Evolutionary conservation across 2,113 vertebrate species (phyloP), one percentile per base, ranked within the genome.

Genomic region (Pogona vitticeps): DNA sequence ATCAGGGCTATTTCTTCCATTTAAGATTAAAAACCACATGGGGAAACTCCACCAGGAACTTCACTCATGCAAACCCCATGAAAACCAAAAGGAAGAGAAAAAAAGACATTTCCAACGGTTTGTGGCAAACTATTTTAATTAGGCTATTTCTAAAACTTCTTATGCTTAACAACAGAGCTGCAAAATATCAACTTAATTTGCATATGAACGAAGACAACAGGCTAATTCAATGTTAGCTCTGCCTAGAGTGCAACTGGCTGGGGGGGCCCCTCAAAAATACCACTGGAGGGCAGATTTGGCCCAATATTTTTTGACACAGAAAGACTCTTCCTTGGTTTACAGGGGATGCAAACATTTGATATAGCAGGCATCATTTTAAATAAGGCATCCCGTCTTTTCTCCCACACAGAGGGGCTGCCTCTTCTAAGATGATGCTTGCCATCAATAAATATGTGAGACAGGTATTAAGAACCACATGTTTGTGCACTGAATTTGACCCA

Each of bases 1-100:
- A 83, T 93, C 89, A 96, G 87, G 31, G 87, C 70, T 1, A 20
- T 26, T 20, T 82, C 31, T 20, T 89, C 77, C 71, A 89, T 46
- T 0, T 56, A 23, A 75, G 52, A 0, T 82, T 56, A 78, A 81
- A 76, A 36, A 58, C 33, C 28, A 76, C 61, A 76, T 3, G 28
- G 18, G n/a, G 61, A 86, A 65, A 71, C 17, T 65, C 20, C 42
- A n/a, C n/a, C 6, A 79, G 9, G 17, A 71, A 58, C 33, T 42
- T 79, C 31, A 56, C 9, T 18, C 10, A 14, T 36, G 17, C 52
- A 36, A 36, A 46, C n/a, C 26, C 40, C 63, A 2, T 1, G 33
- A 21, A 79, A 79, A 40, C 71, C 17, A 56, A 79, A n/a, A 28
- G 17, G 56, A 65, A 86, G 7, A 23, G 5, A 33, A 15, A 28